Conservation (phyloP, 2,888 invertebrate species). For the Smittia aterrima region DNA sequence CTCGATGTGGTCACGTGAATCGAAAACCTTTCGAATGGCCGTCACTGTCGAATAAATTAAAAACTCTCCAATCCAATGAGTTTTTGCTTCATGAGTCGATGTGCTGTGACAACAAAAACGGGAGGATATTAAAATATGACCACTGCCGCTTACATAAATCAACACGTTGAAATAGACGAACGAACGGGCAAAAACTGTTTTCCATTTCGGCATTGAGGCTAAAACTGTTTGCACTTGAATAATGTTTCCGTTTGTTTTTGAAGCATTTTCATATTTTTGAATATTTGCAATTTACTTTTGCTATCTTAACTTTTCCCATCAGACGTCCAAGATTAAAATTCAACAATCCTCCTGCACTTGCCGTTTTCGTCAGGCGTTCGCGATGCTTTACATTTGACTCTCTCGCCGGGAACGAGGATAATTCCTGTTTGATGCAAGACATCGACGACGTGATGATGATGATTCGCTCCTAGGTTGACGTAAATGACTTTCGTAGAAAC, state of each 20-base stretch:
- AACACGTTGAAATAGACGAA: background rate
- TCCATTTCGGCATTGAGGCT: background rate
- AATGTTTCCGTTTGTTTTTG: background rate
- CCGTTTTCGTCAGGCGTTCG: background rate
- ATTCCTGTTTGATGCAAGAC: background rate
- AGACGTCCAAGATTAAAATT: background rate
- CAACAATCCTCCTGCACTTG: conserved; percentile 10
- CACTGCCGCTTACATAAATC: conserved; percentile 33
- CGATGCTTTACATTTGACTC: background rate
- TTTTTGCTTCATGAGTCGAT: background rate
- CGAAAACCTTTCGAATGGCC: too few species aligned
- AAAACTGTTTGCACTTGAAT: background rate
- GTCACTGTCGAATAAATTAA: too few species aligned
- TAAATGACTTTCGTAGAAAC: conserved; percentile 32
- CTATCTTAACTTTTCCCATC: background rate
- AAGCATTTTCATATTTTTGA: background rate
- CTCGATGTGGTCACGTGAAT: too few species aligned
- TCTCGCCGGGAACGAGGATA: background rate
- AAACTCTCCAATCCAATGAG: too few species aligned
- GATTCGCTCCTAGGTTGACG: background rate
- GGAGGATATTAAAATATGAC: conserved; percentile 39
- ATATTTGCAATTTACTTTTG: background rate
- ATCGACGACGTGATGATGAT: background rate
- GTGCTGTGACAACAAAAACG: conserved; percentile 14
- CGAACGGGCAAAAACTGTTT: background rate